Evolutionary conservation across 1,140 invertebrate species (phyloP).

Genomic region (Oryctes rhinoceros): DNA sequence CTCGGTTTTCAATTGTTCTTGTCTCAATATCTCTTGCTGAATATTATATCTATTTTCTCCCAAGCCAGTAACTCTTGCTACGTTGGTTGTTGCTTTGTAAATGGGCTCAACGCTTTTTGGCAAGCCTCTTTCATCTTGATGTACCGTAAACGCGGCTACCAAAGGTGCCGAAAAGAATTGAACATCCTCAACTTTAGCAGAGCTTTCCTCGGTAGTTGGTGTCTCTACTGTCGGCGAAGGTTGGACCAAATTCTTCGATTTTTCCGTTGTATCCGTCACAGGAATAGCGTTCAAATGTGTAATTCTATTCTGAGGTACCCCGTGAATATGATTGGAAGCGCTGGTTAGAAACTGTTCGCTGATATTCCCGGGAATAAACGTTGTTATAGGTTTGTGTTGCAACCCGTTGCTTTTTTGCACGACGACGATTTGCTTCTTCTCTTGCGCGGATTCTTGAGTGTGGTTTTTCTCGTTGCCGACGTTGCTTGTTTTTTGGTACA

Average conservation of each 20-base stretch:
- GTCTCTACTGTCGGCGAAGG: conserved; percentile 53
- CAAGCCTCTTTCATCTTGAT: conserved; percentile 77
- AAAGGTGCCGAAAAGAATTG: conserved; percentile 82
- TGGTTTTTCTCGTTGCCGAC: not conserved
- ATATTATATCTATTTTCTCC: conserved; percentile 47
- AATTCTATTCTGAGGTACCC: conserved; percentile 35
- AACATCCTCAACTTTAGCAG: conserved; percentile 74
- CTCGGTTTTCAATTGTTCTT: conserved; percentile 60
- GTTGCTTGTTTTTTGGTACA: not conserved
- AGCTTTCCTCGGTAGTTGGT: conserved; percentile 69
- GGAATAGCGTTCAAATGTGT: conserved; percentile 24
- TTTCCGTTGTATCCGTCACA: not conserved
- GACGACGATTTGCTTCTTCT: conserved; percentile 50
- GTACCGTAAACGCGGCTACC: conserved; percentile 83
- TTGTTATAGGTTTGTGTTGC: conserved; percentile 51
- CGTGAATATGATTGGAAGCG: conserved; percentile 49
- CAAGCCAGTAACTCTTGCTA: conserved; percentile 48
- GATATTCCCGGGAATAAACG: conserved; percentile 30
- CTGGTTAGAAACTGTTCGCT: conserved; percentile 53
- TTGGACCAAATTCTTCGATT: conserved; percentile 16
- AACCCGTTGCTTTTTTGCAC: conserved; percentile 55
- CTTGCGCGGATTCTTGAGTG: conserved; percentile 41
- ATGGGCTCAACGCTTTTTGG: conserved; percentile 80
- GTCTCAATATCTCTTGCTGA: conserved; percentile 49
- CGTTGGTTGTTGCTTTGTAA: conserved; percentile 55